Evolutionary conservation across 2,888 invertebrate species (phyloP).

Genomic region (Pomacea canaliculata): DNA sequence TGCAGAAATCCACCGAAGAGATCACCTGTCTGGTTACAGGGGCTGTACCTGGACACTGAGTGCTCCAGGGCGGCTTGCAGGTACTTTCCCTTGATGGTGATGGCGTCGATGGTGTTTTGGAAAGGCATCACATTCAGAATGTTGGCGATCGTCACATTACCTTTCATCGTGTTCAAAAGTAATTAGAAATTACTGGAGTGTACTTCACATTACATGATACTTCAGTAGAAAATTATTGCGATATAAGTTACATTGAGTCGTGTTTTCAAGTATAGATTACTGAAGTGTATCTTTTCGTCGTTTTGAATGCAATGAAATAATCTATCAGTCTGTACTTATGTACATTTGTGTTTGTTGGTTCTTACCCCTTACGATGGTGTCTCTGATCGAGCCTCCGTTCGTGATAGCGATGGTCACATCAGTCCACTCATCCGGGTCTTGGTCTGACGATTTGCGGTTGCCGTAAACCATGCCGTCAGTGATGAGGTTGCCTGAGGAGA

Average conservation of each 20-base stretch:
- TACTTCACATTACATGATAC: no score
- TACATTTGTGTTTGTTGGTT: no score
- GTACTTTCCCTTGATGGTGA: slow-evolving; percentile 77
- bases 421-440: slow-evolving; percentile 36
- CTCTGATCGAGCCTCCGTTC: slow-evolving; percentile 49
- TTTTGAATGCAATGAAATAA: no score
- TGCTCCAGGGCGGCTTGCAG: slow-evolving; percentile 79
- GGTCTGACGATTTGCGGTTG: slow-evolving; percentile 34
- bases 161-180: slow-evolving; percentile 69
- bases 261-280: no score
- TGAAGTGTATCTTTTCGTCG: no score
- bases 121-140: slow-evolving; percentile 83
- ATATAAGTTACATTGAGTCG: no score
- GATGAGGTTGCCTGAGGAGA: slow-evolving; percentile 48
- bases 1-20: slow-evolving; percentile 83
- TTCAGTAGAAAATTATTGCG: no score
- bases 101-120: slow-evolving; percentile 77
- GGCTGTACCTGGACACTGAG: slow-evolving; percentile 69
- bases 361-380: slow-evolving; percentile 44
- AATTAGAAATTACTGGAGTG: no score
- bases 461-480: slow-evolving; percentile 47
- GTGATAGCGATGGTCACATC: slow-evolving; percentile 46
- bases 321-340: no score
- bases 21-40: slow-evolving; percentile 69
- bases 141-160: slow-evolving; percentile 82